Evolutionary conservation across 2,113 vertebrate genomes (phyloP), one percentile per base, ranked within the genome.

Genomic region (Thamnaconus septentrionalis): DNA sequence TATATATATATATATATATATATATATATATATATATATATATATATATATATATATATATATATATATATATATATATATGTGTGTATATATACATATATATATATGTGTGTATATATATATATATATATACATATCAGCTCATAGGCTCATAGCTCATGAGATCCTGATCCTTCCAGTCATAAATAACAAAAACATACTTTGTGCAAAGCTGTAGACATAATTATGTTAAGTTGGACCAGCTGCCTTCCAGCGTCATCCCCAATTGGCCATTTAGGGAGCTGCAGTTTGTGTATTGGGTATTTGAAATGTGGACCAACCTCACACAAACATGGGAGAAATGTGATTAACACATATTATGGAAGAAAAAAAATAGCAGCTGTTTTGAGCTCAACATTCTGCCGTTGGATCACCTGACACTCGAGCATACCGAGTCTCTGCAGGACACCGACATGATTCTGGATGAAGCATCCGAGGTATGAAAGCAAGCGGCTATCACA

Each of bases 401-500:
- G 5, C 3, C 56, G 39, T 31, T 76, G 65, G 59, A 76, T 46
- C 78, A 71, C 40, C 8, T 72, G 61, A 71, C 64, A 64, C 47
- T 66, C 61, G 48, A 45, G 83, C 71, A 79, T 75, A 64, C 68
- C 76, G 77, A 48, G 53, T 63, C 75, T 82, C 73, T 65, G 18
- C 66, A 58, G 62, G 61, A 79, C 53, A 53, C 68, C 44, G 64
- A 73, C 9, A 61, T 72, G 18, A 31, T 31, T 71, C 42, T 59
- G 11, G 47, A 45, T 39, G 11, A 71, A 64, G 61, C 69, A 73
- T 57, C 66, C 51, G 55, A 72, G 70, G 58, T 44, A 68, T 61
- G 61, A 58, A 72, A 72, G 58, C 47, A 68, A 59, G 58, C 71
- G 66, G 69, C 70, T 71, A 71, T 66, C 58, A 50, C 39, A 80